Evolutionary conservation across 2,888 invertebrate species (phyloP).

Genomic region (Limnephilus auricula): DNA sequence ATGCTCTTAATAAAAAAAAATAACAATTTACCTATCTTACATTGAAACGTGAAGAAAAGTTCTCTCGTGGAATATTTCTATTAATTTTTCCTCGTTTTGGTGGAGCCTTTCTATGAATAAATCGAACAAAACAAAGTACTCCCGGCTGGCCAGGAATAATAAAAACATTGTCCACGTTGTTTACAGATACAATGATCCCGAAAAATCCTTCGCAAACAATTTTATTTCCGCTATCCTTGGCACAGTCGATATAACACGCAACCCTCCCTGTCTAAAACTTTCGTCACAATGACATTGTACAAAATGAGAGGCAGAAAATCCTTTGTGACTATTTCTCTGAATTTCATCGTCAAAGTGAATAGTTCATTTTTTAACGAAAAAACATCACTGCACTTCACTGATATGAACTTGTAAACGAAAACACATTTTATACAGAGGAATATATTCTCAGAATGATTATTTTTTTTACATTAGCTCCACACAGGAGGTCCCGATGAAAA

Average conservation of each 20-base stretch:
- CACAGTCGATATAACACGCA: not conserved
- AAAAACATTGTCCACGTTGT: not conserved
- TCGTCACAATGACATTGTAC: not conserved
- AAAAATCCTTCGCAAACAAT: not conserved
- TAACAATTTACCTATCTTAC: too few relatives aligned
- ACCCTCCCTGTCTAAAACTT: not conserved
- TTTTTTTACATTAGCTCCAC: too few relatives aligned
- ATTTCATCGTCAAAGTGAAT: too few relatives aligned
- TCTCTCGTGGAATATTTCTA: not conserved
- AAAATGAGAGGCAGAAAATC: not conserved
- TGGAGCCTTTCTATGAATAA: not conserved
- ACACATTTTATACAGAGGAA: too few relatives aligned
- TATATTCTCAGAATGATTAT: too few relatives aligned
- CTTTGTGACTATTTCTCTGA: too few relatives aligned
- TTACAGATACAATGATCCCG: not conserved
- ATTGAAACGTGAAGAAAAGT: not conserved
- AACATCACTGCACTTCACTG: too few relatives aligned
- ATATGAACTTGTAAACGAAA: too few relatives aligned
- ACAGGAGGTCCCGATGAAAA: too few relatives aligned
- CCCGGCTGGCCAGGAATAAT: not conserved
- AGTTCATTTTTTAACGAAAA: too few relatives aligned
- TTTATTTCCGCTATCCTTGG: not conserved
- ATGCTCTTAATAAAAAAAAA: too few relatives aligned
- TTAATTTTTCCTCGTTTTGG: not conserved
- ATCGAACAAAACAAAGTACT: not conserved